Conservation (phyloP, 2,888 invertebrate genomes). For the Smittia aterrima region DNA sequence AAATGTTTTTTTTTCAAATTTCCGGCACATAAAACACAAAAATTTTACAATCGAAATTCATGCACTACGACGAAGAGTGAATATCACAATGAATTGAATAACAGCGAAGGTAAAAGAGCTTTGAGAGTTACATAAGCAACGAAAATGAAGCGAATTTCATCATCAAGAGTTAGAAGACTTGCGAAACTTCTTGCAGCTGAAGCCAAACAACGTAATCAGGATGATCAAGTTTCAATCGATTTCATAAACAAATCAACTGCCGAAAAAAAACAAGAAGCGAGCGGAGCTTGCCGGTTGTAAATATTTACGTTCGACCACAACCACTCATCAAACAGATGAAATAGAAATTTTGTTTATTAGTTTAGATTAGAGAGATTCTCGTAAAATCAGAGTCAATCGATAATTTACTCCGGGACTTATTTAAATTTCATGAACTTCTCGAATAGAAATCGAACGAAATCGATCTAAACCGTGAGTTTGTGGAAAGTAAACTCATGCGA, state of each 20-base stretch:
- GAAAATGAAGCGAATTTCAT: background rate
- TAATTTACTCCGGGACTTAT: background rate
- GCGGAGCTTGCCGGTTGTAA: background rate
- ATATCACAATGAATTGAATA: background rate
- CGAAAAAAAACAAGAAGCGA: too few species aligned
- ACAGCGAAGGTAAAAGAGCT: conserved; percentile 9
- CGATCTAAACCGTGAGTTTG: background rate
- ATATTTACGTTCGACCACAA: background rate
- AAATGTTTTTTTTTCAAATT: conserved; percentile 13
- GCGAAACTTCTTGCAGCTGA: background rate
- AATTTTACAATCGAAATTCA: background rate
- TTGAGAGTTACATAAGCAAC: background rate
- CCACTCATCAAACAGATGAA: background rate
- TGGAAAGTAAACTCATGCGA: background rate
- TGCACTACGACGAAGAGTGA: background rate
- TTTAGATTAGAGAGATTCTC: background rate
- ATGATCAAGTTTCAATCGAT: background rate
- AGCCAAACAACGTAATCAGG: background rate
- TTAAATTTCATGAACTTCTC: conserved; percentile 9
- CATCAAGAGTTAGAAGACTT: background rate
- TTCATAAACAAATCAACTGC: background rate
- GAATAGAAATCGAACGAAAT: background rate
- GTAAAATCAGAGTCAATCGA: background rate
- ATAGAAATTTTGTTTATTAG: conserved; percentile 3
- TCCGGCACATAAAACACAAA: conserved; percentile 19